Evolutionary conservation across 2,888 invertebrate species (phyloP).

Genomic region (Platypus cylindrus): DNA sequence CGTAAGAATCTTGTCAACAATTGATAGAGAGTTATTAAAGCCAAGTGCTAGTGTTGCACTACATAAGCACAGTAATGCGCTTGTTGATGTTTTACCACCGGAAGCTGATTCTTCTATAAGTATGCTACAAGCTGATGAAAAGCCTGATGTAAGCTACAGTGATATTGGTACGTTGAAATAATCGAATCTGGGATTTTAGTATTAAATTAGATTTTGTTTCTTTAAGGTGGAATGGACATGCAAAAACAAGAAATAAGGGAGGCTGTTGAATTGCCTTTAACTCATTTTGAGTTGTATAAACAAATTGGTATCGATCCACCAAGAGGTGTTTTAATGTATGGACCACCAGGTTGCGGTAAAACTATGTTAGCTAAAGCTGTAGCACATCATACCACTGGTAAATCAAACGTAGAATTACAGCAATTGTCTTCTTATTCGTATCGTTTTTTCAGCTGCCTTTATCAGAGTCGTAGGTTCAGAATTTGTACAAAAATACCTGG

Average conservation of each 20-base stretch:
- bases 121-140: constrained; percentile 96
- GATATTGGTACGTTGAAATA: constrained; percentile 56
- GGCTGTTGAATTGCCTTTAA: constrained; percentile 94
- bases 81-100: constrained; percentile 96
- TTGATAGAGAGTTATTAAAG: constrained; percentile 92
- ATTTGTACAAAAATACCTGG: constrained; percentile 98
- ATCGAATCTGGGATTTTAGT: not conserved
- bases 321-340: constrained; percentile 81
- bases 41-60: constrained; percentile 97
- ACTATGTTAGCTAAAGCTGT: constrained; percentile 99
- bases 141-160: constrained; percentile 92
- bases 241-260: constrained; percentile 99
- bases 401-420: constrained; percentile 9
- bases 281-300: constrained; percentile 96
- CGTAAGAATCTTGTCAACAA: constrained; percentile 94
- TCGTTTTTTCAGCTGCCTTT: constrained; percentile 67
- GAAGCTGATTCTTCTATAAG: constrained; percentile 97
- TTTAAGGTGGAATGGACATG: constrained; percentile 86
- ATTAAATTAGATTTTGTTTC: not conserved
- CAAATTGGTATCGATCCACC: constrained; percentile 99
- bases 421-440: constrained; percentile 3
- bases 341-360: constrained; percentile 99
- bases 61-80: constrained; percentile 99
- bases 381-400: constrained; percentile 93
- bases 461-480: constrained; percentile 98